A percentile compares a stretch with the other conserved stretches of the same genome.
Conservation (phyloP, 2,888 invertebrate genomes). For the Drosophila meridiana region DNA sequence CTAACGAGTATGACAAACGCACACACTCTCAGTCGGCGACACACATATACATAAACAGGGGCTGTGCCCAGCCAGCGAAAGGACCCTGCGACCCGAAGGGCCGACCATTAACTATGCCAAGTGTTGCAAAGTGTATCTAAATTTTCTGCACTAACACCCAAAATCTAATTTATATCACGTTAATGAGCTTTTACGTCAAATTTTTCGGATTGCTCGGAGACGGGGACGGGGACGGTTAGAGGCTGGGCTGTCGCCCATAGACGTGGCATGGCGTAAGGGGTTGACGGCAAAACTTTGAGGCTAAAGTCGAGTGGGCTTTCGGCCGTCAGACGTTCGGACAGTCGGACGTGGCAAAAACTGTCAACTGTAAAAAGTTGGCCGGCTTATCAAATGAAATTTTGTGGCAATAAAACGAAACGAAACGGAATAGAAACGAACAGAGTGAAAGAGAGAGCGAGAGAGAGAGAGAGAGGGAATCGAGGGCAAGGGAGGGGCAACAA, state of each 20-base stretch:
- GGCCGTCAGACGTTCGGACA: conserved; percentile 2
- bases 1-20: conserved; percentile 41
- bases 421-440: conserved; percentile 39
- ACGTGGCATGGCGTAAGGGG: background rate
- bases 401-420: conserved; percentile 71
- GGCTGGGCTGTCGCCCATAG: background rate
- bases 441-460: background rate
- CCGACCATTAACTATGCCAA: conserved; percentile 64
- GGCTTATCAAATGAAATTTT: conserved; percentile 76
- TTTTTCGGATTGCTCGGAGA: conserved; percentile 33
- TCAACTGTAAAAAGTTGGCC: conserved; percentile 77
- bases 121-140: conserved; percentile 67
- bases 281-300: conserved; percentile 28
- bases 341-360: conserved; percentile 54
- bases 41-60: conserved; percentile 3
- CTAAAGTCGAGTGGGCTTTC: conserved; percentile 11
- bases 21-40: conserved; percentile 2
- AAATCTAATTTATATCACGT: conserved; percentile 80
- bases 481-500: background rate
- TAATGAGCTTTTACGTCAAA: conserved; percentile 78
- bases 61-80: conserved; percentile 5
- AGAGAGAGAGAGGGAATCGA: background rate
- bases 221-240: background rate
- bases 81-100: conserved; percentile 26
- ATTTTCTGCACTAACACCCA: conserved; percentile 74